Evolutionary conservation across 2,888 invertebrate genomes (phyloP).

Genomic region (Hipparchia semele): DNA sequence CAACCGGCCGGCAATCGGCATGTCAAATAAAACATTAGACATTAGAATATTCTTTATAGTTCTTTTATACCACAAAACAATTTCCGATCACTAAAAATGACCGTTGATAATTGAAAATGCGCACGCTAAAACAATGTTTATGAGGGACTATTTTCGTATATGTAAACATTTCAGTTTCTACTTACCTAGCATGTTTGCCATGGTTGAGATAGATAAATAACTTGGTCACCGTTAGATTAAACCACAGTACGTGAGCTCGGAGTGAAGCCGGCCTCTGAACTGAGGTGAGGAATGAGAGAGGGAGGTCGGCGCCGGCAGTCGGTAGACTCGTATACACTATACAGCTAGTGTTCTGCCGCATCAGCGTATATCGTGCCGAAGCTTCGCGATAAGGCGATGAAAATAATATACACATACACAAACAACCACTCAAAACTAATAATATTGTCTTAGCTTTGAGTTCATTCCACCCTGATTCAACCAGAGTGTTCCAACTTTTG

Average conservation of each 20-base stretch:
- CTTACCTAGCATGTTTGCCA: conserved; percentile 77
- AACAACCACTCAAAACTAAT: no score
- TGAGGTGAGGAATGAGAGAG: conserved; percentile 27
- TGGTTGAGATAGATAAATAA: conserved; percentile 51
- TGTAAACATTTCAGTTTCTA: conserved; percentile 38
- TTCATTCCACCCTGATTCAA: no score
- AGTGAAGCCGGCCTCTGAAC: conserved; percentile 60
- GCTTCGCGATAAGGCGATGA: no score
- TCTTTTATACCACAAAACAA: conserved; percentile 12
- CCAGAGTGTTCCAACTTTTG: no score
- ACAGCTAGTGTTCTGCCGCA: no score
- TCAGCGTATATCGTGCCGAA: no score
- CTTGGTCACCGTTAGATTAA: conserved; percentile 47
- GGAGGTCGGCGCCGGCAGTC: conserved; percentile 27
- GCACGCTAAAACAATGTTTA: conserved; percentile 18
- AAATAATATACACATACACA: no score
- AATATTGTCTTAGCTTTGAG: no score
- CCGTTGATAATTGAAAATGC: background rate
- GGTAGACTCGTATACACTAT: background rate
- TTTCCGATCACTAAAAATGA: conserved; percentile 2
- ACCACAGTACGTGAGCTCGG: conserved; percentile 51
- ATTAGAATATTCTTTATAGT: background rate
- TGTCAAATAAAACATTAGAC: conserved; percentile 45
- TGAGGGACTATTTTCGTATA: conserved; percentile 20
- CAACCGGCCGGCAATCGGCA: conserved; percentile 42